phyloP scores from a whole-genome alignment of 1,140 invertebrate genomes.

The Lutraria rhynchaena region DNA sequence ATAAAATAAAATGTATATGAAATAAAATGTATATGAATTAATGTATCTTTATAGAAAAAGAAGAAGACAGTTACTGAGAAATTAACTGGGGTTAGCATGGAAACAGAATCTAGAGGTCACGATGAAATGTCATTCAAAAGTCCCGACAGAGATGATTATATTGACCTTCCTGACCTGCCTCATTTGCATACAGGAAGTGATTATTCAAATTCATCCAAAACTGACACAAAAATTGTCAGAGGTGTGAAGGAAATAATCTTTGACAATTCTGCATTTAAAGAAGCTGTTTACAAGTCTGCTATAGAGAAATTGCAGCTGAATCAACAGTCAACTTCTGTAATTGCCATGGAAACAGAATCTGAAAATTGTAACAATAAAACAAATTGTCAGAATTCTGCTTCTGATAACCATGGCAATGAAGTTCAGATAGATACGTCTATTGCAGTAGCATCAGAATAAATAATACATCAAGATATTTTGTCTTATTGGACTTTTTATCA shows the following conservation, averaged over 20 bases:
- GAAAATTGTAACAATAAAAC: no score
- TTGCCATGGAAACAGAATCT: no score
- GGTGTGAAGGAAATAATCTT: conserved; percentile 7
- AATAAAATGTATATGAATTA: neutral
- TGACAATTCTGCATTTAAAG: conserved; percentile 3
- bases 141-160: conserved; percentile 29
- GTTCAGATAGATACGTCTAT: no score
- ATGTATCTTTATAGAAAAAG: conserved; percentile 34
- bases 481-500: no score
- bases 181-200: conserved; percentile 17
- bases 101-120: conserved; percentile 10
- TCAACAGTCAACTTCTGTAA: no score
- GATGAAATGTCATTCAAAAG: conserved; percentile 9
- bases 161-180: conserved; percentile 30
- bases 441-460: no score
- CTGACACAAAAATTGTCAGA: neutral
- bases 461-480: no score
- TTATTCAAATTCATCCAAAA: neutral
- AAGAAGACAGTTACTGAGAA: conserved; percentile 32
- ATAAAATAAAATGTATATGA: no score
- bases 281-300: conserved; percentile 6
- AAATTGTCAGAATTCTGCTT: no score
- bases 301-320: neutral
- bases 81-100: conserved; percentile 5
- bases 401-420: no score